Evolutionary conservation across 1,140 invertebrate genomes (phyloP), one percentile per base, ranked within the genome.

Genomic region (Pentalonia nigronervosa): DNA sequence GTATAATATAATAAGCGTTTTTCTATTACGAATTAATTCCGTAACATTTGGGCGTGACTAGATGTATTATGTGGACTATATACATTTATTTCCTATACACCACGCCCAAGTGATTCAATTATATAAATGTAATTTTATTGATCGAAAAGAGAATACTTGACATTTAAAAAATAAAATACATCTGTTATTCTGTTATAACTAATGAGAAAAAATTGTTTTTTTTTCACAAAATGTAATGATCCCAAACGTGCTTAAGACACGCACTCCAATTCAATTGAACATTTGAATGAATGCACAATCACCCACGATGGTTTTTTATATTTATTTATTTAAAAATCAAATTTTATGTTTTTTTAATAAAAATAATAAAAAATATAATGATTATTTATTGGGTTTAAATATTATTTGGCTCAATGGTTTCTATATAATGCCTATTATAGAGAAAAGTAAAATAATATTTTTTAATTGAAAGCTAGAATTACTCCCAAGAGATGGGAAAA

Each of bases 51-150:
- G 41, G 84, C 84, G 84, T 86, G 36, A 83, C 76, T 36, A 83
- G 34, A 83, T 47, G 36, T 86, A 36, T 86, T 47, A 14, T 47
- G 25, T 45, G 14, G 25, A 86, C 45, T 86, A 86, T 25, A 14
- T 11, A 86, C 41, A 14, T 11, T 86, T 86, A 47, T 86, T 86
- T 86, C 41, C 84, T 86, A 86, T 86, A 11, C 23, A 25, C 36
- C 41, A 86, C 84, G 25, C 84, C 84, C 84, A 86, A 86, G 23
- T 47, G 84, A 14, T 86, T 86, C 84, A 47, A 47, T 86, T 86
- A 86, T 86, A 86, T 30, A 86, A 30, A 86, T 86, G 11, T 86
- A 86, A 47, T 47, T 30, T 47, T 86, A 86, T 86, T 47, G 84
- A 86, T 86, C 25, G 41, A 86, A 86, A 11, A 47, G 60, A 76